These are phyloP conservation scores for Speoplatyrhinus poulsoni DNA, from an alignment of 2,113 vertebrate genomes.

Conservation along the genomic window DNA sequence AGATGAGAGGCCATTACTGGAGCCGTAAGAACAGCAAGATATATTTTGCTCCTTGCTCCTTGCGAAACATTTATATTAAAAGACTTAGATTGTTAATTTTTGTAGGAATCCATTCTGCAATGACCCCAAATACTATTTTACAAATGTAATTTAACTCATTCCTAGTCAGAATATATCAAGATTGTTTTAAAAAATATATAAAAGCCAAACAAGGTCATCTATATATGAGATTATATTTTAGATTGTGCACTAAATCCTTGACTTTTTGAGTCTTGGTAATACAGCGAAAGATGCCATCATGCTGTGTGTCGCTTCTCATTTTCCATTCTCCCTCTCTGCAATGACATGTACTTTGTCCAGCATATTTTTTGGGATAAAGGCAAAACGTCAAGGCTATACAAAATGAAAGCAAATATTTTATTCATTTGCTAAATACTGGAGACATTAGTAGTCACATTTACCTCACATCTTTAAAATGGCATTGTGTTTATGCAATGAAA, in stretches of 20 bases:
- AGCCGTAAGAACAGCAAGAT: background rate
- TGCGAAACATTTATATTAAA: conserved; percentile 25
- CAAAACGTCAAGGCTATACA: conserved; percentile 49
- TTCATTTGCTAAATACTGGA: conserved; percentile 69
- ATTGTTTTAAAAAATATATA: conserved; percentile 23
- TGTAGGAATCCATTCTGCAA: conserved; percentile 17
- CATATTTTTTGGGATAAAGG: conserved; percentile 27
- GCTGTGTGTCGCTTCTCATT: background rate
- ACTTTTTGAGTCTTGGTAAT: conserved; percentile 37
- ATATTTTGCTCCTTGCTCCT: background rate
- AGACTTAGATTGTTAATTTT: conserved; percentile 12
- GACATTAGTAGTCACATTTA: conserved; percentile 64
- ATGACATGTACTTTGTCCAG: conserved; percentile 25
- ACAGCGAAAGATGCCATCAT: conserved; percentile 19
- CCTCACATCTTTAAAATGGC: conserved; percentile 58
- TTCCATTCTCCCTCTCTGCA: conserved; percentile 24
- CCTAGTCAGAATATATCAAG: conserved; percentile 27
- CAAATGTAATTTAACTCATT: conserved; percentile 15
- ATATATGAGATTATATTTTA: background rate
- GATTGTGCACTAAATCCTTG: conserved; percentile 33
- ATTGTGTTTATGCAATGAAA: conserved; percentile 50
- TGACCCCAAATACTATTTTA: conserved; percentile 15
- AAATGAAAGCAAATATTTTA: conserved; percentile 75
- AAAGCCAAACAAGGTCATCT: conserved; percentile 15
- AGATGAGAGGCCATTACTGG: conserved; percentile 32